Evolutionary conservation across 1,140 invertebrate species (phyloP).

Genomic region (Ooceraea biroi): DNA sequence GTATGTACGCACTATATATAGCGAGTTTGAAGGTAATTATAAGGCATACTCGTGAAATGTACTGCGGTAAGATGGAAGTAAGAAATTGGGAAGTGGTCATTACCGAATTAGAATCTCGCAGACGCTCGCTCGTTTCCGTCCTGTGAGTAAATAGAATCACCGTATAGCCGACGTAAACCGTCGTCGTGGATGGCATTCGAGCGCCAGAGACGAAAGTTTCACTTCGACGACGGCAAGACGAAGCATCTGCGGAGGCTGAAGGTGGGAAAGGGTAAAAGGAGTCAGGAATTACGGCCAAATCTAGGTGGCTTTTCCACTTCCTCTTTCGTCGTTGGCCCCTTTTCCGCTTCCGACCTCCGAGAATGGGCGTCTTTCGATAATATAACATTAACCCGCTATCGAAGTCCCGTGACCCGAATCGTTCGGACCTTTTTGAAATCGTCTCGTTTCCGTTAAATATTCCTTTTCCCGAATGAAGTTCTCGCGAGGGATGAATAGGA

Average conservation of each 20-base stretch:
- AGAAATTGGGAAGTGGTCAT: neutral
- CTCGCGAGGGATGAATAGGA: conserved; percentile 46
- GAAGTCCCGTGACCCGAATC: conserved; percentile 72
- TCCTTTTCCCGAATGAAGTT: conserved; percentile 50
- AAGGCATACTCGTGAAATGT: neutral
- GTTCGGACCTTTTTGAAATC: conserved; percentile 68
- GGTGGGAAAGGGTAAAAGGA: conserved; percentile 51
- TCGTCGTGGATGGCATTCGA: conserved; percentile 31
- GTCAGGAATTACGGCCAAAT: conserved; percentile 62
- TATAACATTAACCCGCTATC: conserved; percentile 73
- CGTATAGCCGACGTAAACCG: conserved; percentile 48
- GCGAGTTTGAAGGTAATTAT: conserved; percentile 1
- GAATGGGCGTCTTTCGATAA: conserved; percentile 69
- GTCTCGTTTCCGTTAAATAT: conserved; percentile 69
- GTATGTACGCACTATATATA: neutral
- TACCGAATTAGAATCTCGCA: neutral
- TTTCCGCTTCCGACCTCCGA: conserved; percentile 53
- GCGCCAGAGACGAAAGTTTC: conserved; percentile 52
- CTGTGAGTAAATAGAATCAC: conserved; percentile 32
- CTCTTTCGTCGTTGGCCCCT: conserved; percentile 9
- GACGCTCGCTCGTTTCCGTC: conserved; percentile 9
- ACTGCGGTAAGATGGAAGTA: neutral
- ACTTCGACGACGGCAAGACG: conserved; percentile 46
- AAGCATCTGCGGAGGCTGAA: conserved; percentile 11
- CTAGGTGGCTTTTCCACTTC: conserved; percentile 26